Evolutionary conservation across 1,140 invertebrate species (phyloP), one percentile per base, ranked within the genome.

Genomic region (Zaprionus vittiger): DNA sequence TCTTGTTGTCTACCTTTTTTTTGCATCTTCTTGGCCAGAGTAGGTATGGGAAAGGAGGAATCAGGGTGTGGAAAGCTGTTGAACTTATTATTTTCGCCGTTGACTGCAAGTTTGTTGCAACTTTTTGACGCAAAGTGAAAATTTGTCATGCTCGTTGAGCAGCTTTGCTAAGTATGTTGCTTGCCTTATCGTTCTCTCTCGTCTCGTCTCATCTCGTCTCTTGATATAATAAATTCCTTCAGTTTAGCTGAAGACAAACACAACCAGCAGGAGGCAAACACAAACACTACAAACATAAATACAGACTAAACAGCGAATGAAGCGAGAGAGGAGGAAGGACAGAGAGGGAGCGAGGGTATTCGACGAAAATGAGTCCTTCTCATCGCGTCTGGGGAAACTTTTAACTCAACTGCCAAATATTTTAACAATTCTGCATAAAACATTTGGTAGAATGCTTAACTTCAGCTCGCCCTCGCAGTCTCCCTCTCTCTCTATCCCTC

Each of bases 371-470:
- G 54, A 70, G 73, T 64, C 31, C 37, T 38, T 38, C 37, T 71
- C 64, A 34, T 57, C 59, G 79, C 59, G 76, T 86, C 80, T 83
- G 73, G 65, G 64, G 22, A 66, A 84, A 87, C 81, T 87, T 81
- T 90, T 85, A 90, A 90, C 86, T 90, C 77, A 66, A 73, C 87
- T 84, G 72, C 61, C 85, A 90, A 89, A 89, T 89, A 90, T 89
- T 89, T 89, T 80, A 89, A 83, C 85, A 89, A 89, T 89, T 89
- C 85, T 85, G 77, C 83, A 90, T 89, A 89, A 89, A 89, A 90
- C 79, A 90, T 89, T 82, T 71, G 64, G 67, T 69, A 81, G 74
- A n/a, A 86, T 86, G 72, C 73, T 67, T 47, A 66, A 17, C 76
- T 38, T 44, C 44, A 56, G 41, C 55, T 55, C 64, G 20, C 12